Percentiles rank a stretch among this genome's conserved stretches.
Evolutionary conservation across 1,140 invertebrate genomes (phyloP).

Genomic region (Brachionus paranguensis): DNA sequence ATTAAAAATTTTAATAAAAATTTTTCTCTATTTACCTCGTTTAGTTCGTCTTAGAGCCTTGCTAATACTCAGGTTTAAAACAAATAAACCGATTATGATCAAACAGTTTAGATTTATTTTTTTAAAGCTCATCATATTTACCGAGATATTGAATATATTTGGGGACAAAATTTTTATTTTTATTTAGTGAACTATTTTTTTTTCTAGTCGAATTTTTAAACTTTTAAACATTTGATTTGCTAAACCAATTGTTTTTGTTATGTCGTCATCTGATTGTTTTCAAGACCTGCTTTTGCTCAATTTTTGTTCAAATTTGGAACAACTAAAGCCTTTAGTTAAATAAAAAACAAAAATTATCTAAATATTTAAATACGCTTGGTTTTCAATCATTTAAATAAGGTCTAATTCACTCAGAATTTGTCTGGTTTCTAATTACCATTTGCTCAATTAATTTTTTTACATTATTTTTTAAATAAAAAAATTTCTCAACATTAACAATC

Average conservation of each 20-base stretch:
- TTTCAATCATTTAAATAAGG: background rate
- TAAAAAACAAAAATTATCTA: conserved; percentile 3
- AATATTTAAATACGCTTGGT: background rate
- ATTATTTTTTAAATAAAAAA: background rate
- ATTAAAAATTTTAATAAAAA: too few species aligned
- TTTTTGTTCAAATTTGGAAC: background rate
- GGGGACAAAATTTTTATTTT: background rate
- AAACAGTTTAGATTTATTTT: background rate
- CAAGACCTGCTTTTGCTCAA: background rate
- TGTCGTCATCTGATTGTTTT: background rate
- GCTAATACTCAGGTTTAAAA: background rate
- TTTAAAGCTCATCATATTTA: background rate
- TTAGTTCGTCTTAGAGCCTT: background rate
- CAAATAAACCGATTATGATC: background rate
- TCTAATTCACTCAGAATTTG: background rate
- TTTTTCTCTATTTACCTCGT: background rate
- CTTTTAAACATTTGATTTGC: background rate
- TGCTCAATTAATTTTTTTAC: background rate
- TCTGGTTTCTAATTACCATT: background rate
- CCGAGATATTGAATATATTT: background rate
- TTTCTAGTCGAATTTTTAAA: background rate
- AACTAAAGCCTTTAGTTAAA: background rate
- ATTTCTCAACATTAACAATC: background rate
- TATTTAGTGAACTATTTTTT: background rate
- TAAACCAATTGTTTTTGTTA: background rate